Evolutionary conservation across 2,113 vertebrate genomes (phyloP).

Genomic region (Macroglossus sobrinus): DNA sequence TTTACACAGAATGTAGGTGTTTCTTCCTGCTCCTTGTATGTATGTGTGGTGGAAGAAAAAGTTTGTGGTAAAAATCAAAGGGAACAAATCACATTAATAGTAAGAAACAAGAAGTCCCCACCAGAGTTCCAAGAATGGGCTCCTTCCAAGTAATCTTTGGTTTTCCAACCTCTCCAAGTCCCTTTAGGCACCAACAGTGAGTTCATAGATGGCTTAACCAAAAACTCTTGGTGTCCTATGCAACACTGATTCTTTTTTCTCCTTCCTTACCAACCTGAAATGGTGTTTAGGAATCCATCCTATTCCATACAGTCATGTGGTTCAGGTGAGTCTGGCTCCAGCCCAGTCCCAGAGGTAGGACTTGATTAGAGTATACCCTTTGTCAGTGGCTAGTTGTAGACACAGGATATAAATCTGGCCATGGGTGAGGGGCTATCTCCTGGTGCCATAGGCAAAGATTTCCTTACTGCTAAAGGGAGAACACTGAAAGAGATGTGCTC

Average conservation of each 20-base stretch:
- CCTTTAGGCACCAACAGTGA: neutral
- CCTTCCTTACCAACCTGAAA: neutral
- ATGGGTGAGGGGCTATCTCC: neutral
- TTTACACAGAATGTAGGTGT: neutral
- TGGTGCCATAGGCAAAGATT: neutral
- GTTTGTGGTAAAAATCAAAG: neutral
- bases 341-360: neutral
- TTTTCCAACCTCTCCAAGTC: neutral
- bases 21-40: neutral
- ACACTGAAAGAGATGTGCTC: neutral
- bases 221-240: neutral
- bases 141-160: neutral
- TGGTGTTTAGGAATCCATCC: neutral
- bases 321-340: neutral
- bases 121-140: neutral
- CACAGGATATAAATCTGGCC: neutral
- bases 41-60: neutral
- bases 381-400: neutral
- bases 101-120: neutral
- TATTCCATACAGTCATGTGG: neutral
- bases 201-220: neutral
- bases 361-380: neutral
- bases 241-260: neutral
- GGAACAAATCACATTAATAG: neutral
- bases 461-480: neutral